phyloP scores from a whole-genome alignment of 2,888 invertebrate genomes.

The Onthophagus sagittarius region DNA sequence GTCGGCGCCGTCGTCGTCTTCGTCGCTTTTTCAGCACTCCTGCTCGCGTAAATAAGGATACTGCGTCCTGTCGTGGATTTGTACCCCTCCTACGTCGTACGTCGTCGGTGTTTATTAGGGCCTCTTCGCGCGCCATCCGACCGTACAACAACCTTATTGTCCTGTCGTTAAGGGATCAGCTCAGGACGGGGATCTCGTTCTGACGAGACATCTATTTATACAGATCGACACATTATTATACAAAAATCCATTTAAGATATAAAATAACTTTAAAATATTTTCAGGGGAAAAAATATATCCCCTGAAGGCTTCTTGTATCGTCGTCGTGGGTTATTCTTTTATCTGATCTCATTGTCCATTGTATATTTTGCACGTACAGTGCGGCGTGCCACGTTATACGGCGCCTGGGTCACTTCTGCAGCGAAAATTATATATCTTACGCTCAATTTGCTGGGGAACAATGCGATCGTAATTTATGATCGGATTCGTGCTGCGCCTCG shows the following conservation, averaged over 20 bases:
- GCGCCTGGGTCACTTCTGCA: constrained; percentile 3
- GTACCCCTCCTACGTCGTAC: constrained; percentile 1
- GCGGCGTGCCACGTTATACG: constrained; percentile 17
- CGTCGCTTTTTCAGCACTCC: not conserved
- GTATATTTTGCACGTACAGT: constrained; percentile 24
- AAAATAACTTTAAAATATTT: not conserved
- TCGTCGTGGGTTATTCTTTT: not conserved
- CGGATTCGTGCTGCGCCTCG: not conserved
- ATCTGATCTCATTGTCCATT: constrained; percentile 24
- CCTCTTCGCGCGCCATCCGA: not conserved
- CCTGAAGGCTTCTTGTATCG: not conserved
- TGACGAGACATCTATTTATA: not conserved
- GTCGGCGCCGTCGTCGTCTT: constrained; percentile 1
- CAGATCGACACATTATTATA: not conserved
- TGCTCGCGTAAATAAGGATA: constrained; percentile 11
- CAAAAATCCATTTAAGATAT: not conserved
- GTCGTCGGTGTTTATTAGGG: constrained; percentile 6
- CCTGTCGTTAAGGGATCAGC: not conserved
- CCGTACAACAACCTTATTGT: not conserved
- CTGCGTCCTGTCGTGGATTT: constrained; percentile 7
- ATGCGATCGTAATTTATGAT: constrained; percentile 10
- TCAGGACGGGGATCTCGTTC: not conserved
- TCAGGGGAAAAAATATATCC: not conserved
- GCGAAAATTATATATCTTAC: constrained; percentile 11
- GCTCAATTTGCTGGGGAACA: constrained; percentile 13